Conservation (phyloP, 2,888 invertebrate genomes). For the Nomada goodeniana region DNA sequence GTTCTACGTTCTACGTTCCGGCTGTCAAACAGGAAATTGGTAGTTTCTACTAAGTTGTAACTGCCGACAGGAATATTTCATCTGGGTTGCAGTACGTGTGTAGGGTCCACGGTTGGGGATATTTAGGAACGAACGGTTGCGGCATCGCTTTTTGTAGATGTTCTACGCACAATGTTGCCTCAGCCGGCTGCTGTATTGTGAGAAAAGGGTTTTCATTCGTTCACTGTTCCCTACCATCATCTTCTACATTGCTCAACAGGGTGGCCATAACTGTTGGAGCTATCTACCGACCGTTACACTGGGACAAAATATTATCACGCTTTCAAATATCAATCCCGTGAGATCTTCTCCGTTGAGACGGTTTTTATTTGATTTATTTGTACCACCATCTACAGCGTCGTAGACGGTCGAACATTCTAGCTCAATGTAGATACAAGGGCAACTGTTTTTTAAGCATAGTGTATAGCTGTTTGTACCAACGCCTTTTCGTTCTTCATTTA, state of each 20-base stretch:
- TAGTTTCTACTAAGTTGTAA: neutral
- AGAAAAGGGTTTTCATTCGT: conserved; percentile 25
- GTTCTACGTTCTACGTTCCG: no score
- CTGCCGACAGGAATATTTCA: conserved; percentile 23
- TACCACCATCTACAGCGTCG: neutral
- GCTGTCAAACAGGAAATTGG: no score
- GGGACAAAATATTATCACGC: conserved; percentile 6
- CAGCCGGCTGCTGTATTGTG: conserved; percentile 52
- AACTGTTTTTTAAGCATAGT: no score
- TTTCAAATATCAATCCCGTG: conserved; percentile 17
- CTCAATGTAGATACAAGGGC: no score
- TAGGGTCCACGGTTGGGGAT: conserved; percentile 1
- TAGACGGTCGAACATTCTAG: no score
- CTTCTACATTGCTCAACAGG: conserved; percentile 53
- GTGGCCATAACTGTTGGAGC: conserved; percentile 34
- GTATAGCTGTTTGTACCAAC: no score
- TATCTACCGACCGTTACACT: neutral
- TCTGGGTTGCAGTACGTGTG: conserved; percentile 38
- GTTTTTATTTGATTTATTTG: neutral
- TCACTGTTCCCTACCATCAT: conserved; percentile 17
- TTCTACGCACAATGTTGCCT: conserved; percentile 39
- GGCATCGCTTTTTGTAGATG: conserved; percentile 48
- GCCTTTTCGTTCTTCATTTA: no score
- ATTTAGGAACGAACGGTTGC: conserved; percentile 39
- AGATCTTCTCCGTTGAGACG: neutral